A percentile compares a stretch with the other conserved stretches of the same genome.
These are phyloP conservation scores for Coryphaenoides rupestris DNA, from an alignment of 2,113 vertebrate genomes.

Conservation along the genomic window DNA sequence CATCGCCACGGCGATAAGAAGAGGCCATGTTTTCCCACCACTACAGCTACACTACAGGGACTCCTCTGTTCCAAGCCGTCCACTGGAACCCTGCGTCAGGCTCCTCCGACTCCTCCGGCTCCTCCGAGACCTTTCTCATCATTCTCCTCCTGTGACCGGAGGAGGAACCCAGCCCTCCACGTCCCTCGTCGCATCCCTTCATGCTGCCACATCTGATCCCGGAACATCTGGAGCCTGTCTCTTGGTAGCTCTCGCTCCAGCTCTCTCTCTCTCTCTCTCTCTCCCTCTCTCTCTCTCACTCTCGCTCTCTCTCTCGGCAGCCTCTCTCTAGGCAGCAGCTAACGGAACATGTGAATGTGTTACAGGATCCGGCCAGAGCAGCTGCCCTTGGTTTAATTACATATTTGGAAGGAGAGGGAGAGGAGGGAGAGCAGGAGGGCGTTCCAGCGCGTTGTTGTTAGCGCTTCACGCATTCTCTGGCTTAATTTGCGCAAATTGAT, in stretches of 20 bases:
- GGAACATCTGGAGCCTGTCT: slow-evolving; percentile 67
- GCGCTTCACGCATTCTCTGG: slow-evolving; percentile 56
- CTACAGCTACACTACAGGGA: no score
- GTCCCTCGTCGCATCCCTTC: slow-evolving; percentile 16
- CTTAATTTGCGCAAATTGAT: slow-evolving; percentile 44
- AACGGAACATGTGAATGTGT: slow-evolving; percentile 65
- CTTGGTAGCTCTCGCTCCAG: slow-evolving; percentile 47
- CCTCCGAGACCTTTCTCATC: slow-evolving; percentile 24
- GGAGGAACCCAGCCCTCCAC: slow-evolving; percentile 49
- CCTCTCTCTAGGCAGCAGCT: slow-evolving; percentile 35
- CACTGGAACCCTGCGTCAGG: no score
- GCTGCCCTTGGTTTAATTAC: slow-evolving; percentile 61
- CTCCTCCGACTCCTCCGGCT: no score
- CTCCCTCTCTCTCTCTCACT: no score
- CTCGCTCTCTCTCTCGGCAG: no score
- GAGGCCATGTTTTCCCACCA: no score
- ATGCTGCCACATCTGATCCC: background rate
- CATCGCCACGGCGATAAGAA: no score
- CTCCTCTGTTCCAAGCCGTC: no score
- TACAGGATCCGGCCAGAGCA: slow-evolving; percentile 48
- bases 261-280: no score
- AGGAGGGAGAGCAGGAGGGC: slow-evolving; percentile 39
- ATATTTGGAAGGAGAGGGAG: slow-evolving; percentile 51
- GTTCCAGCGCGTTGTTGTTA: slow-evolving; percentile 34
- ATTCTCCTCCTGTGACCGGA: slow-evolving; percentile 44